Percentiles rank a stretch among this genome's conserved stretches.
Conservation (phyloP, 2,797 vertebrate species). For the Acanthopagrus latus region DNA sequence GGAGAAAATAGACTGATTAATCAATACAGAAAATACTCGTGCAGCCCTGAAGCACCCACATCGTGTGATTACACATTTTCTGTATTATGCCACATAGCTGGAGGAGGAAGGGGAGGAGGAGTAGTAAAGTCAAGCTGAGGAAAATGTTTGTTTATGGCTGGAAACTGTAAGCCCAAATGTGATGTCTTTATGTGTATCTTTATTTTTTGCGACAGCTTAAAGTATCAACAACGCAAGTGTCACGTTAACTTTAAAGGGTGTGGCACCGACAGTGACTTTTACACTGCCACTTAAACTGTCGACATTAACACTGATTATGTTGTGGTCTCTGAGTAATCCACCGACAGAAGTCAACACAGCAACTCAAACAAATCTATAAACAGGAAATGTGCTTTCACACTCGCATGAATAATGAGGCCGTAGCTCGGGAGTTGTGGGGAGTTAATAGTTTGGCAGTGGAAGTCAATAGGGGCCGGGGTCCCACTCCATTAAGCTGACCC, state of each 20-base stretch:
- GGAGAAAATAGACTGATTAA: no score
- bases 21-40: no score
- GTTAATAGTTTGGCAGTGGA: constrained; percentile 97
- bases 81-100: background rate
- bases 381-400: constrained; percentile 60
- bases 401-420: constrained; percentile 94
- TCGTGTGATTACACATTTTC: background rate
- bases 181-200: background rate
- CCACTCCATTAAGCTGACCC: constrained; percentile 99
- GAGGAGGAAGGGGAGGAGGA: background rate
- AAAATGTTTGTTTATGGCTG: background rate
- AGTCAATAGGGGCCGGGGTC: constrained; percentile 97
- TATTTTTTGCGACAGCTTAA: background rate
- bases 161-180: no score
- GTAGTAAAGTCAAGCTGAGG: no score
- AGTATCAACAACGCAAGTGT: constrained; percentile 5
- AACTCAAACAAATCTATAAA: constrained; percentile 48
- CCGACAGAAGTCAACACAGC: constrained; percentile 38
- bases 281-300: background rate
- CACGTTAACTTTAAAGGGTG: constrained; percentile 20
- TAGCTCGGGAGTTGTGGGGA: constrained; percentile 92
- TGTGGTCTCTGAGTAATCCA: background rate
- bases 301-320: constrained; percentile 2
- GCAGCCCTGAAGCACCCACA: no score
- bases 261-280: constrained; percentile 5